Conservation (phyloP, 1,140 invertebrate species). For the Antheraea mylitta region DNA sequence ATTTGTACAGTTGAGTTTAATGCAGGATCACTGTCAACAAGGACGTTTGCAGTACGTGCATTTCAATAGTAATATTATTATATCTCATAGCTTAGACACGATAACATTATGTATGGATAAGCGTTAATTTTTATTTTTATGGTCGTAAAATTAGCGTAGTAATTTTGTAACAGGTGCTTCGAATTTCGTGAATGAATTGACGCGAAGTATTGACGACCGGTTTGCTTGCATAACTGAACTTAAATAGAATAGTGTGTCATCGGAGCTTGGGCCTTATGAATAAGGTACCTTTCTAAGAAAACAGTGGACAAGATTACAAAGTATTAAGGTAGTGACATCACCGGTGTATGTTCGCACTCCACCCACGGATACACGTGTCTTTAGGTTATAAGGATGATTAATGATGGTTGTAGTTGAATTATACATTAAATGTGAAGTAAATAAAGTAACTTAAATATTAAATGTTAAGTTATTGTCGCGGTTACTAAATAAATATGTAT, state of each 20-base stretch:
- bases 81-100: background rate
- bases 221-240: slow-evolving; percentile 47
- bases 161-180: slow-evolving; percentile 41
- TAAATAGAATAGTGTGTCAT: slow-evolving; percentile 54
- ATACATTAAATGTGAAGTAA: too few relatives aligned
- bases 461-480: too few relatives aligned
- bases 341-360: slow-evolving; percentile 58
- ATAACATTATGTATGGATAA: background rate
- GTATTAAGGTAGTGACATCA: slow-evolving; percentile 69
- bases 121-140: background rate
- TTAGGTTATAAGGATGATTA: slow-evolving; percentile 43
- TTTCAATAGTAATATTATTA: slow-evolving; percentile 20
- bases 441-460: too few relatives aligned
- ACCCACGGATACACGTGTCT: slow-evolving; percentile 62
- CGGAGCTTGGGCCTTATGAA: slow-evolving; percentile 32
- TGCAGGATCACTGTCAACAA: slow-evolving; percentile 34
- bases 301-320: slow-evolving; percentile 50
- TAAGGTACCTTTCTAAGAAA: slow-evolving; percentile 35
- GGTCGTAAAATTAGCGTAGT: slow-evolving; percentile 16
- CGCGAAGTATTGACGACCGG: slow-evolving; percentile 23
- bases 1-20: slow-evolving; percentile 18
- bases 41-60: slow-evolving; percentile 37
- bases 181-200: slow-evolving; percentile 54
- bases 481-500: too few relatives aligned
- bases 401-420: background rate